These are phyloP conservation scores for Coturnix japonica DNA, from an alignment of 2,113 vertebrate genomes.

Conservation along the genomic window DNA sequence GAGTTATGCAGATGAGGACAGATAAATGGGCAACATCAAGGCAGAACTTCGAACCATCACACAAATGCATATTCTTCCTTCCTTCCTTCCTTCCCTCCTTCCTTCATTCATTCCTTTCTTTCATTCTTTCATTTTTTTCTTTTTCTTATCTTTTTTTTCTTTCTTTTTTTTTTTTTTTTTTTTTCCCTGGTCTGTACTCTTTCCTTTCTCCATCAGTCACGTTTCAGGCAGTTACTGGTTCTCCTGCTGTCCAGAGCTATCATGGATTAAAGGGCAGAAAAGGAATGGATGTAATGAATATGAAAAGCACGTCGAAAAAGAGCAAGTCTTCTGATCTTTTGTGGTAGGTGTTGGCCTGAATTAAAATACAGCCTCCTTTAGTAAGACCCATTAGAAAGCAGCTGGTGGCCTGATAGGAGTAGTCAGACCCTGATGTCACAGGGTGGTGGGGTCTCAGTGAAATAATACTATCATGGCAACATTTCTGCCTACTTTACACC, in stretches of 20 bases:
- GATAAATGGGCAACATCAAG: neutral
- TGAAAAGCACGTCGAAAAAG: neutral
- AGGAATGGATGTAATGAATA: neutral
- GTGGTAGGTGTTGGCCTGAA: neutral
- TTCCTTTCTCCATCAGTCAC: neutral
- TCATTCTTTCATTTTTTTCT: neutral
- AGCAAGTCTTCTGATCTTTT: neutral
- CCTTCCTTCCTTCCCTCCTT: neutral
- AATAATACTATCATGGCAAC: neutral
- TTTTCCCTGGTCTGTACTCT: neutral
- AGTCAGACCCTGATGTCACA: neutral
- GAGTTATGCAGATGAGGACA: neutral
- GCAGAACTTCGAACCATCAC: neutral
- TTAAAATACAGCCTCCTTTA: neutral
- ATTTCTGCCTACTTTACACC: slow-evolving; percentile 14
- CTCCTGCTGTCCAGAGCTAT: neutral
- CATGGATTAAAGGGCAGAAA: neutral
- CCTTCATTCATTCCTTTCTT: too few species aligned
- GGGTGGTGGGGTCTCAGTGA: neutral
- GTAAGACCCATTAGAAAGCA: neutral
- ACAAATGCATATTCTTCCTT: neutral
- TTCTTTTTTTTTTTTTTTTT: neutral
- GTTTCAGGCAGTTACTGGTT: neutral
- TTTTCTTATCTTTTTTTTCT: neutral
- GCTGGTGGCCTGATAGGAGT: neutral